phyloP scores from a whole-genome alignment of 2,888 invertebrate genomes.

The Drosophila melanosoma region DNA sequence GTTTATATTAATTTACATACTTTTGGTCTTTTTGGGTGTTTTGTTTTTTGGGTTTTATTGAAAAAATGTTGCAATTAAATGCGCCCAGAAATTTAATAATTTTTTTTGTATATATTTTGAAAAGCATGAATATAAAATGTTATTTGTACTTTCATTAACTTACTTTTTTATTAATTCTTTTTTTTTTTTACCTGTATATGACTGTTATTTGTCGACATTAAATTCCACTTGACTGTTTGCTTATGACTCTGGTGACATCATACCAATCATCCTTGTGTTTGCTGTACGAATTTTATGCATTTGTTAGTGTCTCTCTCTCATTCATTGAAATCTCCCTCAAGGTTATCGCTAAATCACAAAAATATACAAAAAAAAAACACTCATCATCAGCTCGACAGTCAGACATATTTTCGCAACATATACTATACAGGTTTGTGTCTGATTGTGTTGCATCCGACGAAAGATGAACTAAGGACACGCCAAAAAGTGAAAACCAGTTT shows the following conservation, averaged over 20 bases:
- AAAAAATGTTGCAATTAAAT: neutral
- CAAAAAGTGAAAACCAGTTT: slow-evolving; percentile 74
- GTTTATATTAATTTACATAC: neutral
- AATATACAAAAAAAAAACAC: slow-evolving; percentile 31
- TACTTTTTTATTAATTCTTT: neutral
- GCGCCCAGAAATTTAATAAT: neutral
- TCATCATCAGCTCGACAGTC: slow-evolving; percentile 33
- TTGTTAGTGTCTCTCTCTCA: slow-evolving; percentile 50
- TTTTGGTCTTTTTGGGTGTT: neutral
- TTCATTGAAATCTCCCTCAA: slow-evolving; percentile 74
- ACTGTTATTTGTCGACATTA: neutral
- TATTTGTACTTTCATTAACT: neutral
- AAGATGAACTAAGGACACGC: slow-evolving; percentile 76
- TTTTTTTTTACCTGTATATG: neutral
- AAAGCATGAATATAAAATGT: neutral
- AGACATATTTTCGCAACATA: slow-evolving; percentile 7
- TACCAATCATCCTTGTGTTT: slow-evolving; percentile 66
- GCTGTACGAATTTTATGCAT: slow-evolving; percentile 63
- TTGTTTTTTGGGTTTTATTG: neutral
- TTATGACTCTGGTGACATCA: slow-evolving; percentile 62
- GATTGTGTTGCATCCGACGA: slow-evolving; percentile 43
- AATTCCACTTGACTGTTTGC: slow-evolving; percentile 4
- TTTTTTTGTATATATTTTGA: neutral
- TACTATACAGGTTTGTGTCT: slow-evolving; percentile 43
- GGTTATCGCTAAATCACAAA: slow-evolving; percentile 68